Base-by-base conservation (phyloP, 30 jellyfish, hydroid and myxozoan species). In the Aurelia sp. region DNA sequence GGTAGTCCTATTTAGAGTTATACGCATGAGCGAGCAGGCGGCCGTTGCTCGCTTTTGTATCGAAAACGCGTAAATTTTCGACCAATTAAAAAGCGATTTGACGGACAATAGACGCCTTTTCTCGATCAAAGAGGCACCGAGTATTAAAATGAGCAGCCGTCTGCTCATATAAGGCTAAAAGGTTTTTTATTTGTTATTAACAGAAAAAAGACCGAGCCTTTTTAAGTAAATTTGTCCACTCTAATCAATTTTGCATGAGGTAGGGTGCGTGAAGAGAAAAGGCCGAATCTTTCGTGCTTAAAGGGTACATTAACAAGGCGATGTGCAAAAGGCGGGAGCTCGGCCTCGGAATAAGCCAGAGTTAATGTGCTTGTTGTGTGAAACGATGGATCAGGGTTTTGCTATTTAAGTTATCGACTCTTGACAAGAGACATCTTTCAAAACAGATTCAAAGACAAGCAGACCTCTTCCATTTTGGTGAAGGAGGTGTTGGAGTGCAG, bases 161-260 rank as follows among this genome's bases (percentile, higher is more conserved):
- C 55, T 33, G 68, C 22, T 27, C 33, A 77, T 9, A 47, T 15
- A 18, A 23, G 58, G 67, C 65, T 69, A 21, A 37, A 33, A 18
- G 30, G 67, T 50, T 67, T 66, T 71, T 20, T 82, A 70, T 70
- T 71, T 82, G 79, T 30, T 70, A 70, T 58, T 58, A 52, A 81
- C 57, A 62, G 92, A 23, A 82, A 60, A 44, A 51, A 44, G 41
- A 21, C 66, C 76, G 73, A 67, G 73, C 68, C 31, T 60, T 16
- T 50, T 31, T 31, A 67, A 76, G 35, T 70, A 13, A 47, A 69
- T 55, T 13, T 82, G 13, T 30, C 68, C 68, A 23, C 31, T 7
- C 62, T 69, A 63, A 71, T 82, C 64, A 82, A 82, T 82, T 13
- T 82, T 82, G 66, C 85, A 82, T 82, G 92, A 82, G 75, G 70